Conservation (phyloP, 2,888 invertebrate genomes). For the Tetragonula carbonaria region DNA sequence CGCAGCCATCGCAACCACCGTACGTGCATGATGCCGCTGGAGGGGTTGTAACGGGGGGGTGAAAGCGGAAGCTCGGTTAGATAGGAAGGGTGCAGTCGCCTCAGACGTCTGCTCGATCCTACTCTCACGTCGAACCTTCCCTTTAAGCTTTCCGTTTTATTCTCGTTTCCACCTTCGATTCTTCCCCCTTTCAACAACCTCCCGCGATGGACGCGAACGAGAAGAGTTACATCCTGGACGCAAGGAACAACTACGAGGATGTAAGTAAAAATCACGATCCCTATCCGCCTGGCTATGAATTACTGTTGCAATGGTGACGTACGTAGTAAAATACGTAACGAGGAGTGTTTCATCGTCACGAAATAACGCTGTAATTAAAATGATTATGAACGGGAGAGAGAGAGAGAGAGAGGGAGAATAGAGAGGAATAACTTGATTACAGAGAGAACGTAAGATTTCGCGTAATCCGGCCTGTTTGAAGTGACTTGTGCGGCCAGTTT, state of each 20-base stretch:
- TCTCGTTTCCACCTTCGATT: conserved; percentile 48
- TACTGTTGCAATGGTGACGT: conserved; percentile 4
- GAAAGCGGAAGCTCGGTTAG: conserved; percentile 44
- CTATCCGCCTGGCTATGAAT: not conserved
- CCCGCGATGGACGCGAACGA: conserved; percentile 70
- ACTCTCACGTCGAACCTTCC: conserved; percentile 49
- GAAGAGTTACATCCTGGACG: conserved; percentile 82
- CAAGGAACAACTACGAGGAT: conserved; percentile 79
- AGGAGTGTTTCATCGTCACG: not conserved
- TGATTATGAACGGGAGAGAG: too few relatives aligned
- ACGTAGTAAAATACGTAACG: not conserved
- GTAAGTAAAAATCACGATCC: conserved; percentile 71
- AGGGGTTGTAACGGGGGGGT: conserved; percentile 41
- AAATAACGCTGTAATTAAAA: not conserved
- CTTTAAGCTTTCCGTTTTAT: conserved; percentile 59
- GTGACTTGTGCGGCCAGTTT: not conserved
- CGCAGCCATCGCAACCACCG: conserved; percentile 37
- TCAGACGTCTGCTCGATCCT: conserved; percentile 53
- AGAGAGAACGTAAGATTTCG: not conserved
- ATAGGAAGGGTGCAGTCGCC: conserved; percentile 59
- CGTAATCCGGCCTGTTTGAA: conserved; percentile 1
- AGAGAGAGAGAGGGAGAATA: too few relatives aligned
- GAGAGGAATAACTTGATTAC: conserved; percentile 16
- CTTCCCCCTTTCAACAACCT: conserved; percentile 32
- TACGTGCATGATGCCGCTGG: not conserved